Evolutionary conservation across 2,113 vertebrate genomes (phyloP).

Genomic region (Laterallus jamaicensis): DNA sequence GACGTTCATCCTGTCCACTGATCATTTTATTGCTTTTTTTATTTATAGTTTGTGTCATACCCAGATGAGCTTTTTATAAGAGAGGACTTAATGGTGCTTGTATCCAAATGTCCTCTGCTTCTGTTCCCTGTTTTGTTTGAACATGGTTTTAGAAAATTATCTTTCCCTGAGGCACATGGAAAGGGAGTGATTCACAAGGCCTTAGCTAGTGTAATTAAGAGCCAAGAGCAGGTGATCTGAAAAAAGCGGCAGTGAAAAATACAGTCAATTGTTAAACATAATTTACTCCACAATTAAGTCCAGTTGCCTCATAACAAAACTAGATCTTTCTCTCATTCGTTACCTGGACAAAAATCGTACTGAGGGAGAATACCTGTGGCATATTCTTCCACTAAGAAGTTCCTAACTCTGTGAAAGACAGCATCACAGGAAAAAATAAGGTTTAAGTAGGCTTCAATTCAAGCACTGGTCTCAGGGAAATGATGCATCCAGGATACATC

Average conservation of each 20-base stretch:
- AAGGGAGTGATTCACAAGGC: constrained; percentile 23
- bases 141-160: background rate
- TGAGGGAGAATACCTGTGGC: background rate
- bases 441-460: background rate
- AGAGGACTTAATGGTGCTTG: background rate
- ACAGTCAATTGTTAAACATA: background rate
- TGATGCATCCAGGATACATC: rapidly evolving
- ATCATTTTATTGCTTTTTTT: constrained; percentile 11
- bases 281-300: background rate
- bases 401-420: background rate
- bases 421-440: background rate
- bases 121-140: constrained; percentile 30
- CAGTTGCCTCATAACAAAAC: background rate
- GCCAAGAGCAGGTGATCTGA: background rate
- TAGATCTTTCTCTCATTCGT: background rate
- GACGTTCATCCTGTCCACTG: background rate
- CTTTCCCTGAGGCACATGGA: background rate
- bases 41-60: constrained; percentile 2
- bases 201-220: constrained; percentile 5
- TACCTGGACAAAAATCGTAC: background rate
- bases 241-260: background rate
- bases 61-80: constrained; percentile 37
- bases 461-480: background rate
- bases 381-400: background rate
- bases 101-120: background rate